Conservation (phyloP, 2,113 vertebrate species). For the Mohoua ochrocephala region DNA sequence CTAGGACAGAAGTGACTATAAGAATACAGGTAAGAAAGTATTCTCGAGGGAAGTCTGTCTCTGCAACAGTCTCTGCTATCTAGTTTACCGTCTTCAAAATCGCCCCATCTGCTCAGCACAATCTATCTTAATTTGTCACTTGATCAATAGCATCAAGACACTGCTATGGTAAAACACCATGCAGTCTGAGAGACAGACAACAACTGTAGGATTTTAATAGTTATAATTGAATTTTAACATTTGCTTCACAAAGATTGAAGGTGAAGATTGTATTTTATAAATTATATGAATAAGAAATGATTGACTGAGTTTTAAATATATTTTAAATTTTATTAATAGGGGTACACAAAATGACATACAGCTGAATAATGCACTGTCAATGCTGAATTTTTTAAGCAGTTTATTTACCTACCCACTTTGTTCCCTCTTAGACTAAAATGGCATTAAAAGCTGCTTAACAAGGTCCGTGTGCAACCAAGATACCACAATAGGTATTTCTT, state of each 20-base stretch:
- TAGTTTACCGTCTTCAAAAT: not conserved
- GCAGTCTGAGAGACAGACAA: not conserved
- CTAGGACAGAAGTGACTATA: not conserved
- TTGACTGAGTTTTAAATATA: not conserved
- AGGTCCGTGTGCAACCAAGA: not conserved
- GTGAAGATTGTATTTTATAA: not conserved
- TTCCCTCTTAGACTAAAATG: not conserved
- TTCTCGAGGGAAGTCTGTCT: not conserved
- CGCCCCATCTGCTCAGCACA: not conserved
- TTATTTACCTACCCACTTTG: not conserved
- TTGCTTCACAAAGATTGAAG: not conserved
- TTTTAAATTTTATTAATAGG: not conserved
- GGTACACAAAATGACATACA: not conserved
- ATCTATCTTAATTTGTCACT: not conserved
- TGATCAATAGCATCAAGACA: not conserved
- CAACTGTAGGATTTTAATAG: not conserved
- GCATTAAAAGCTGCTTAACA: not conserved
- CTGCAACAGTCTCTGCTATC: not conserved
- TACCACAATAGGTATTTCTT: not conserved
- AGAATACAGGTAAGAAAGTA: not conserved
- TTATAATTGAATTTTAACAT: conserved; percentile 29
- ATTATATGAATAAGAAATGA: not conserved
- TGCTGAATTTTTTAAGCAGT: not conserved
- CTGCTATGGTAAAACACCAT: not conserved
- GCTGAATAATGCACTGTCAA: not conserved